phyloP scores from a whole-genome alignment of 2,797 vertebrate species.

The Neomorphus geoffroyi region DNA sequence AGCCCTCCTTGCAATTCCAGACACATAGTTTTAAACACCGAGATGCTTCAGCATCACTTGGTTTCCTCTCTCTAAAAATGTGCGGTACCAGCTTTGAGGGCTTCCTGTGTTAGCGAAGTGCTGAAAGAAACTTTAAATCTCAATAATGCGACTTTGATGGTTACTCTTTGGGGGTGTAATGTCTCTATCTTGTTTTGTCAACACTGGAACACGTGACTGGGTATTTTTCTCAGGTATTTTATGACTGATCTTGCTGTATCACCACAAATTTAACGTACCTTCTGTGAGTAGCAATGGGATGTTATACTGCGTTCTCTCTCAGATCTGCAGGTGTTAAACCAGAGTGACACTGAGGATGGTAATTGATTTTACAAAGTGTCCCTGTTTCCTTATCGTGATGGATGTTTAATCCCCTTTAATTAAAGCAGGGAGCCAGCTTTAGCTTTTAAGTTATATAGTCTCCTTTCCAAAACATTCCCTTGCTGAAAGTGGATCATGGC shows the following conservation, averaged over 20 bases:
- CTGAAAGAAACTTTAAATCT: background rate
- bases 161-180: background rate
- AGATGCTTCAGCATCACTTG: background rate
- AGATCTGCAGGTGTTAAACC: conserved; percentile 17
- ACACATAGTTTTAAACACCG: background rate
- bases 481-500: conserved; percentile 46
- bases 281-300: background rate
- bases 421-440: conserved; percentile 47
- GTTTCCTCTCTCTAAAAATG: background rate
- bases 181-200: background rate
- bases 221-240: background rate
- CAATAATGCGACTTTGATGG: rapidly evolving
- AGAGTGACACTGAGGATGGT: background rate
- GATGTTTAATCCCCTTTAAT: conserved; percentile 61
- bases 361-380: conserved; percentile 56
- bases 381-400: conserved; percentile 51
- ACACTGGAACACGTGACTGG: background rate
- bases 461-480: conserved; percentile 49
- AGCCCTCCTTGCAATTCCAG: background rate
- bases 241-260: background rate
- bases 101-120: background rate
- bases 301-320: background rate
- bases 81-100: background rate
- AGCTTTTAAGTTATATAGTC: conserved; percentile 50
- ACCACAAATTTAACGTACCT: background rate